phyloP scores from a whole-genome alignment of 2,888 invertebrate species.

The Trissolcus japonicus region DNA sequence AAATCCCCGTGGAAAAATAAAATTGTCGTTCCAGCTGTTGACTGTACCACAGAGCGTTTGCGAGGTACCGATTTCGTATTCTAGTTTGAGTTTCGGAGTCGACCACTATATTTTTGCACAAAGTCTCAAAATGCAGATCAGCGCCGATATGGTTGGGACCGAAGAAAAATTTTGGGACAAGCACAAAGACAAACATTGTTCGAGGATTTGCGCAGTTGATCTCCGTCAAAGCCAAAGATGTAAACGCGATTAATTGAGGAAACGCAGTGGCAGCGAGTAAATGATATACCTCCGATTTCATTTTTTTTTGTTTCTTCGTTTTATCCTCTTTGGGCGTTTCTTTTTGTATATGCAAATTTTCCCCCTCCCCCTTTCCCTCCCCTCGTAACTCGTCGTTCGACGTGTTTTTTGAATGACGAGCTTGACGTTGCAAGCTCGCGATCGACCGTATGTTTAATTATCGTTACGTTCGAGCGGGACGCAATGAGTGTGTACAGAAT shows the following conservation, averaged over 20 bases:
- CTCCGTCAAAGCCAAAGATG: slow-evolving; percentile 66
- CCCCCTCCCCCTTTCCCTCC: no score
- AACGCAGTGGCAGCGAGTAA: slow-evolving; percentile 56
- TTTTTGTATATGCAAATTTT: slow-evolving; percentile 16
- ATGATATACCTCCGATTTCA: slow-evolving; percentile 25
- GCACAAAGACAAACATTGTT: slow-evolving; percentile 33
- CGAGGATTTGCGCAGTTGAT: slow-evolving; percentile 56
- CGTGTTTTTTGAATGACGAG: no score
- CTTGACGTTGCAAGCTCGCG: slow-evolving; percentile 1
- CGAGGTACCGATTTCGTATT: no score
- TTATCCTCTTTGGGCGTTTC: neutral
- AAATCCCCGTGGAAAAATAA: neutral
- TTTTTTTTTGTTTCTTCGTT: slow-evolving; percentile 7
- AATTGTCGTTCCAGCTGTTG: slow-evolving; percentile 15
- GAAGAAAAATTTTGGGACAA: no score
- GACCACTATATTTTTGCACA: no score
- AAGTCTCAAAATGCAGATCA: no score
- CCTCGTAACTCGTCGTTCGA: no score
- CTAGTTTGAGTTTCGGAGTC: no score
- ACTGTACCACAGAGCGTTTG: slow-evolving; percentile 24
- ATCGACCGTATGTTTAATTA: neutral
- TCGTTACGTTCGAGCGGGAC: neutral
- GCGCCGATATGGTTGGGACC: no score
- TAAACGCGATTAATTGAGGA: slow-evolving; percentile 49
- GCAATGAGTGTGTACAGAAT: slow-evolving; percentile 12